Conservation (phyloP, 2,888 invertebrate genomes). For the Agrypnus murinus region DNA sequence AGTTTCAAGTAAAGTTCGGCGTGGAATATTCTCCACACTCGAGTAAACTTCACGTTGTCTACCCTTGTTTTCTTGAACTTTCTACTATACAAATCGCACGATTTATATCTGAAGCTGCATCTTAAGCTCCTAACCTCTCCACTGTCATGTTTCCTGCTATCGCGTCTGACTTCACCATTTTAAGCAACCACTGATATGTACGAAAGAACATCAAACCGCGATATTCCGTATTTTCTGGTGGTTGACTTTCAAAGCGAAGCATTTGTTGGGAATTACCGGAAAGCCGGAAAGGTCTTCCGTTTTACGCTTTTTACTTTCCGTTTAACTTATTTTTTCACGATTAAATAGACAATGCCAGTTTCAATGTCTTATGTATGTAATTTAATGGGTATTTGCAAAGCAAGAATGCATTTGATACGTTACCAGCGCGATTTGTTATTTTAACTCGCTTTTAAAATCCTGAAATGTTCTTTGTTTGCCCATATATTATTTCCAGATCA, state of each 20-base stretch:
- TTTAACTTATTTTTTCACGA: background rate
- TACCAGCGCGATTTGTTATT: conserved; percentile 7
- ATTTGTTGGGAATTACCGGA: conserved; percentile 14
- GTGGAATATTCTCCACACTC: too few species aligned
- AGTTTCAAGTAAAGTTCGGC: too few species aligned
- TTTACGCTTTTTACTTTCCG: background rate
- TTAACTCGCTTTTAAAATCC: conserved; percentile 9
- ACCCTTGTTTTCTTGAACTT: conserved; percentile 8
- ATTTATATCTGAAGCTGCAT: conserved; percentile 20
- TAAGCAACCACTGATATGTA: conserved; percentile 25
- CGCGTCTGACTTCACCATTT: conserved; percentile 23
- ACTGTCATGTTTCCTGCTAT: conserved; percentile 31
- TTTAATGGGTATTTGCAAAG: conserved; percentile 8
- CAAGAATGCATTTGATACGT: background rate
- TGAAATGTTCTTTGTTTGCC: conserved; percentile 18
- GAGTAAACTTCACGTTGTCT: background rate
- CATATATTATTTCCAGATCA: conserved; percentile 32
- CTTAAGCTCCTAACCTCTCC: conserved; percentile 14
- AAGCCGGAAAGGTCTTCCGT: conserved; percentile 5
- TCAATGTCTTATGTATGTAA: background rate
- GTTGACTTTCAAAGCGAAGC: conserved; percentile 16
- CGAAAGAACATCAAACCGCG: conserved; percentile 17
- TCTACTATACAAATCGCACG: background rate
- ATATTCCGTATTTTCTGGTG: conserved; percentile 28
- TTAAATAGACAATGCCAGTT: background rate